Conservation (phyloP, 2,888 invertebrate genomes). For the Vannuccia rotundouncinata region DNA sequence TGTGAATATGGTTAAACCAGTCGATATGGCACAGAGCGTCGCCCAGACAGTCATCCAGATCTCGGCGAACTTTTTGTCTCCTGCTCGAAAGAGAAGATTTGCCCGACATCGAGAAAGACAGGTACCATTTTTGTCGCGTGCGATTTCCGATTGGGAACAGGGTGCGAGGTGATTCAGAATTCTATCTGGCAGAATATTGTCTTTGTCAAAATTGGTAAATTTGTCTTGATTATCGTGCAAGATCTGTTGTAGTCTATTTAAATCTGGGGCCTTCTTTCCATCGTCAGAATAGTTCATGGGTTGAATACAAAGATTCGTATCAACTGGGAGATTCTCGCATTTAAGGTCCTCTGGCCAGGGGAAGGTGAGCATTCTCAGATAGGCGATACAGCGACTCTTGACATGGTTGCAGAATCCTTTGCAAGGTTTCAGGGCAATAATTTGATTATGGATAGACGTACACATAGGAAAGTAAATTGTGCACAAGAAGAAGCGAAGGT, state of each 20-base stretch:
- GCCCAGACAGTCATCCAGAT: conserved; percentile 72
- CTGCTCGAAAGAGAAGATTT: conserved; percentile 65
- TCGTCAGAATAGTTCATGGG: conserved; percentile 55
- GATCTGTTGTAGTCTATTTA: neutral
- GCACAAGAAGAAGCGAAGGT: conserved; percentile 77
- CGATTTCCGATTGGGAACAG: conserved; percentile 31
- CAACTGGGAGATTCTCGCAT: conserved; percentile 72
- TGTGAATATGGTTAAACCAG: conserved; percentile 54
- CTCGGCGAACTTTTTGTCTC: conserved; percentile 67
- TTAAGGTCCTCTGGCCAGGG: conserved; percentile 69
- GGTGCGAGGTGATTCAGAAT: conserved; percentile 38
- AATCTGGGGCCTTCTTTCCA: neutral
- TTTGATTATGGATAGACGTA: conserved; percentile 40
- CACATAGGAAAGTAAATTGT: conserved; percentile 84
- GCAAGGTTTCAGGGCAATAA: conserved; percentile 27
- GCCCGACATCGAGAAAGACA: conserved; percentile 61
- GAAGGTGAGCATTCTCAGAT: conserved; percentile 63
- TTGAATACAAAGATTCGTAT: conserved; percentile 69
- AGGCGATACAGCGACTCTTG: conserved; percentile 58
- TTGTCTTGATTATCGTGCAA: too few species aligned
- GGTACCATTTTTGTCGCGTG: conserved; percentile 44
- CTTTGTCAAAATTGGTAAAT: too few species aligned
- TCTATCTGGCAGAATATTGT: conserved; percentile 42
- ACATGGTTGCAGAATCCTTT: conserved; percentile 41
- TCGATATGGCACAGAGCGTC: conserved; percentile 65